phyloP scores from a whole-genome alignment of 2,113 vertebrate species.

The Grammomys dolichurus region DNA sequence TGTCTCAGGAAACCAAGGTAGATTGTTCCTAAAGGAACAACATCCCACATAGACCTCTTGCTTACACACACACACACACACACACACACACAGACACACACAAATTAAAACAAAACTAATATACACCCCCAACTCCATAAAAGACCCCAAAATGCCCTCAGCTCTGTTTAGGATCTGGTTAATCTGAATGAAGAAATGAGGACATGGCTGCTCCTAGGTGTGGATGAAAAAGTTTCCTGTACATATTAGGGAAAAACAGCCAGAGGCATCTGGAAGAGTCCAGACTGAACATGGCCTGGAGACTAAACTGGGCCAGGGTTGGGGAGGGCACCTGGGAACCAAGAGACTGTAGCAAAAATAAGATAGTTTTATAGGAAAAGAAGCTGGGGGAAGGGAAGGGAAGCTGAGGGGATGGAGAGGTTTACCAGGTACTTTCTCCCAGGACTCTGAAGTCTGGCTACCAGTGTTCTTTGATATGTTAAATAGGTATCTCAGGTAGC shows the following conservation, averaged over 20 bases:
- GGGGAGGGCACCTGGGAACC: neutral
- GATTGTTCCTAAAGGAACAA: neutral
- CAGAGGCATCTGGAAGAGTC: neutral
- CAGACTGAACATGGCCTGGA: neutral
- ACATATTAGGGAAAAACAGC: neutral
- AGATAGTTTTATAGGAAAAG: neutral
- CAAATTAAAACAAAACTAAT: neutral
- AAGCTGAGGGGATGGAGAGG: too few species aligned
- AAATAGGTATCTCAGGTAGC: neutral
- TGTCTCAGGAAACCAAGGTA: neutral
- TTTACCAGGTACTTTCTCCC: neutral
- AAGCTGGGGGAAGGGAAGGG: neutral
- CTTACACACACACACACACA: neutral
- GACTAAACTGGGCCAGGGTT: neutral
- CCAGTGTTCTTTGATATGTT: neutral
- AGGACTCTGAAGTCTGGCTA: neutral
- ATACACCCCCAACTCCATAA: neutral
- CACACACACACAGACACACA: neutral
- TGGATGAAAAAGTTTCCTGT: neutral
- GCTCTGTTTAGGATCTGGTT: conserved; percentile 14
- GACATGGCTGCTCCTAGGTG: neutral
- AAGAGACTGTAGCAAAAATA: neutral
- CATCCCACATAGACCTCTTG: neutral
- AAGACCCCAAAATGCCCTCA: neutral
- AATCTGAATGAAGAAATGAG: neutral